A percentile compares a stretch with the other conserved stretches of the same genome.
These are phyloP conservation scores for Eupeodes corollae DNA, from an alignment of 1,140 invertebrate genomes.

Conservation along the genomic window DNA sequence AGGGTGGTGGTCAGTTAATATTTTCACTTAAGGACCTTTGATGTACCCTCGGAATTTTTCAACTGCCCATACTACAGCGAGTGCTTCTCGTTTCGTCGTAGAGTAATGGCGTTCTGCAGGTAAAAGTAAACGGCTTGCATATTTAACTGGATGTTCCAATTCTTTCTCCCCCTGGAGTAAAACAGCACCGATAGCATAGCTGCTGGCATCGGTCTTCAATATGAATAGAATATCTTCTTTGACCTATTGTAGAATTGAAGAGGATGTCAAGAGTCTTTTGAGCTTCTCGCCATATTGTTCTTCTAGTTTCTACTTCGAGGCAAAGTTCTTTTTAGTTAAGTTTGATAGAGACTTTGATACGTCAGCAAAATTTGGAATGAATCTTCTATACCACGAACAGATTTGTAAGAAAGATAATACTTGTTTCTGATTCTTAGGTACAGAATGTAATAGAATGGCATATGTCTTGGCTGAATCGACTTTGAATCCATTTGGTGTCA, in stretches of 20 bases:
- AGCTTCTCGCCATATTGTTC: constrained; percentile 10
- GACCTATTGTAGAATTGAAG: constrained; percentile 13
- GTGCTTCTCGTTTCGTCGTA: constrained; percentile 38
- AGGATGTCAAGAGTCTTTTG: constrained; percentile 11
- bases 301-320: constrained; percentile 8
- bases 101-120: constrained; percentile 38
- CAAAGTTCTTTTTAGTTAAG: constrained; percentile 9
- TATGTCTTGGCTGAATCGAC: constrained; percentile 8
- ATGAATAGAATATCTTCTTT: constrained; percentile 10
- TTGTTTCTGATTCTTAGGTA: constrained; percentile 20
- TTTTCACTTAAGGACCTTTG: constrained; percentile 37
- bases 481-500: constrained; percentile 10
- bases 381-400: constrained; percentile 14
- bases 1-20: constrained; percentile 41
- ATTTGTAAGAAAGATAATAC: constrained; percentile 15
- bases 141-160: constrained; percentile 23
- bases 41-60: constrained; percentile 34
- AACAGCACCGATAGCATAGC: constrained; percentile 20
- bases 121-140: constrained; percentile 33
- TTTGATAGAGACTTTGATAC: constrained; percentile 9
- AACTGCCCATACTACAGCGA: constrained; percentile 41
- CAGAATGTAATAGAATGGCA: constrained; percentile 5
- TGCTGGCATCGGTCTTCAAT: constrained; percentile 18
- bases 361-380: constrained; percentile 12
- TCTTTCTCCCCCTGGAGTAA: constrained; percentile 12